Conservation (phyloP, 1,140 invertebrate species). For the Mesaphorura yosii region DNA sequence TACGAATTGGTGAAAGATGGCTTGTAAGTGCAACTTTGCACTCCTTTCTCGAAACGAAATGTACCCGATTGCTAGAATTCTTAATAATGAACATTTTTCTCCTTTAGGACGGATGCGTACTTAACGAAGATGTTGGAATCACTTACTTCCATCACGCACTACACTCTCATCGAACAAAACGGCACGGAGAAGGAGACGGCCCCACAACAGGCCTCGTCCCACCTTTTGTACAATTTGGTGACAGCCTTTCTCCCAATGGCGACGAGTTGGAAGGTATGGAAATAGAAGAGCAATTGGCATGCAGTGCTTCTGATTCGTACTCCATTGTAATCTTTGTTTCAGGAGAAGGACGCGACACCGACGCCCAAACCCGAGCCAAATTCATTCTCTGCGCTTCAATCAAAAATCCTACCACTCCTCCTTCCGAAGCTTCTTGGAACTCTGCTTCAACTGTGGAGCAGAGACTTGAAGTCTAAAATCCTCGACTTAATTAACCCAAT, state of each 20-base stretch:
- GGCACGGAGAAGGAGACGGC: neutral
- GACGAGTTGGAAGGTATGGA: neutral
- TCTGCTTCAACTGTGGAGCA: constrained; percentile 38
- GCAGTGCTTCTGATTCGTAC: neutral
- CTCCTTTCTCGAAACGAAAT: no score
- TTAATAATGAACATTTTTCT: no score
- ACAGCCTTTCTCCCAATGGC: neutral
- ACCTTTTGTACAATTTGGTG: neutral
- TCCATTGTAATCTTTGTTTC: neutral
- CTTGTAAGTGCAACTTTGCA: no score
- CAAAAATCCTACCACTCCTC: neutral
- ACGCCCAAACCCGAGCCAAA: neutral
- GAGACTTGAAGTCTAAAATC: constrained; percentile 62
- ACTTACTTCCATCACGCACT: neutral
- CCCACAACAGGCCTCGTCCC: neutral
- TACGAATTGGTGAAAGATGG: no score
- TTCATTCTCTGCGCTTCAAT: neutral
- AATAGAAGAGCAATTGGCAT: neutral
- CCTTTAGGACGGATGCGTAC: no score
- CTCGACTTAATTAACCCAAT: constrained; percentile 78
- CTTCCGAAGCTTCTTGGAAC: neutral
- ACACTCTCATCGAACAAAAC: neutral
- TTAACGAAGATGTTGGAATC: no score
- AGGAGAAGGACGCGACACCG: neutral
- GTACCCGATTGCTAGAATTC: no score